Base-by-base conservation (phyloP, 2,888 invertebrate genomes). In the Camptogramma bilineatum region DNA sequence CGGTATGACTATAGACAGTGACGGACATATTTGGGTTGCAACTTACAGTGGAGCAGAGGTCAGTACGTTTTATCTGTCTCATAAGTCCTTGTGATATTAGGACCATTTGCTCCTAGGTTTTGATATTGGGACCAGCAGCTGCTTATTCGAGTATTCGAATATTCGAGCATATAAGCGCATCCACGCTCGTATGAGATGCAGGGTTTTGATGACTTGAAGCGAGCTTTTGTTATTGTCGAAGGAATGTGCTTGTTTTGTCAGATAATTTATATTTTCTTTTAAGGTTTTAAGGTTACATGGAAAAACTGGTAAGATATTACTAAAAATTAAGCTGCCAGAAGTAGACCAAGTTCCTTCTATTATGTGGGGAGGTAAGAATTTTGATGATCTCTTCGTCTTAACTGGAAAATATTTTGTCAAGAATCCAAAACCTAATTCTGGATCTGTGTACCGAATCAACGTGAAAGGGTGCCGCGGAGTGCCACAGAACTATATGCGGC, bases 21-120 rank as follows among this genome's bases (percentile, higher is more conserved):
- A 95, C 52, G 96, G 94, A 52, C 95, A 96, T 78, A 85, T 96
- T 31, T 96, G 96, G 96, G 87, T 96, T 17, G 94, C 94, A 4
- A 66, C 93, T 10, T 93, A 83, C 74, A 84, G 81, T 16, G 55
- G 55, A 31, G 2, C 2, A 44, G 24, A 21, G 53, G 53, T 53
- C 8, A 7, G 34, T 44, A 28, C 28, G 7, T 28, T 28, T 5
- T 28, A 28, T 24, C 4, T 24, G 3, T 24, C 4, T 24, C 4
- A n/a, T n/a, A n/a, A n/a, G n/a, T n/a, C n/a, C n/a, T n/a, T n/a
- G n/a, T n/a, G n/a, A n/a, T n/a, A n/a, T n/a, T n/a, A n/a, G n/a
- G n/a, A n/a, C n/a, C n/a, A n/a, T n/a, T n/a, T n/a, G n/a, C n/a
- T n/a, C n/a, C n/a, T n/a, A n/a, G n/a, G n/a, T n/a, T n/a, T n/a